Evolutionary conservation across 2,113 vertebrate species (phyloP).

Genomic region (Candoia aspera): DNA sequence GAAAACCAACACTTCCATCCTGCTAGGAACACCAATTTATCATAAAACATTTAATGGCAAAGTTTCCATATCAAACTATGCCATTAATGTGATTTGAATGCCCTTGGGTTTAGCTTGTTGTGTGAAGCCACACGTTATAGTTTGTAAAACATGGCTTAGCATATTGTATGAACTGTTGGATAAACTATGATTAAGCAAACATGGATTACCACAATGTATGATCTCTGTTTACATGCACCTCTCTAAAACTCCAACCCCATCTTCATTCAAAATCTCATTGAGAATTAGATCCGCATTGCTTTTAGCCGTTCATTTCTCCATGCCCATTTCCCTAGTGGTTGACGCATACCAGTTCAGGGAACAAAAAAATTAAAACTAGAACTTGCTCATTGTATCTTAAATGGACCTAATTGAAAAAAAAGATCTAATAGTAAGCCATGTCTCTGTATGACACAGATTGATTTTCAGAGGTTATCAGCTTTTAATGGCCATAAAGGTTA

Average conservation of each 20-base stretch:
- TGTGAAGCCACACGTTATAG: background rate
- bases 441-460: constrained; percentile 48
- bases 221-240: background rate
- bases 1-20: background rate
- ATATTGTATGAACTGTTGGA: background rate
- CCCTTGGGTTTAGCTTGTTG: background rate
- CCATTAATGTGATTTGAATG: background rate
- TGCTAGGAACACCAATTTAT: background rate
- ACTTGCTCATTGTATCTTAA: constrained; percentile 25
- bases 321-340: background rate
- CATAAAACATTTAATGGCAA: background rate
- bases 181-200: background rate
- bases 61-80: background rate
- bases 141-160: background rate
- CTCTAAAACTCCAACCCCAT: background rate
- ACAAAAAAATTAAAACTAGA: background rate
- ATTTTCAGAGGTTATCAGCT: constrained; percentile 52
- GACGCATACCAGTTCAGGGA: background rate
- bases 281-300: background rate
- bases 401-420: constrained; percentile 35
- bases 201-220: background rate
- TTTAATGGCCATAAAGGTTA: constrained; percentile 64
- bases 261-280: background rate
- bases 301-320: background rate
- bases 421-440: constrained; percentile 32